Percentiles rank a stretch among this genome's conserved stretches.
These are phyloP conservation scores for Troides helena DNA, from an alignment of 2,888 invertebrate genomes.

Conservation along the genomic window DNA sequence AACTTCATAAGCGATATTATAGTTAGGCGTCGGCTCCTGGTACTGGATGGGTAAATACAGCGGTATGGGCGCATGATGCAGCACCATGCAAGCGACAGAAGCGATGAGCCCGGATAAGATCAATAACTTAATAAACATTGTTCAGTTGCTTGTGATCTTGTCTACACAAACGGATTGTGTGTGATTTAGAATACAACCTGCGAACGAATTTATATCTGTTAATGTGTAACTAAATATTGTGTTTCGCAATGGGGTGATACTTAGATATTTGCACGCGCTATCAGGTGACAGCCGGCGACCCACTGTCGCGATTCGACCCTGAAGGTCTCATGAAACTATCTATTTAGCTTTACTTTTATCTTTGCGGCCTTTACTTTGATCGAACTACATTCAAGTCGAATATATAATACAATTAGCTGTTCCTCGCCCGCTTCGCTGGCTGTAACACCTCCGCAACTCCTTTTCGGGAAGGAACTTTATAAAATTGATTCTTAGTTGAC, in stretches of 20 bases:
- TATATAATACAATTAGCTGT: too few relatives aligned
- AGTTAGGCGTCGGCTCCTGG: conserved; percentile 42
- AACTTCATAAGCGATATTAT: conserved; percentile 79
- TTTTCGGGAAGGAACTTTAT: too few relatives aligned
- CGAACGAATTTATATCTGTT: neutral
- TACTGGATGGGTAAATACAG: conserved; percentile 36
- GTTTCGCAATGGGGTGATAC: conserved; percentile 3
- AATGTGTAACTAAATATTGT: neutral
- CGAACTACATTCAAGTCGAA: too few relatives aligned
- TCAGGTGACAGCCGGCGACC: conserved; percentile 1
- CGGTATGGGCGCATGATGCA: conserved; percentile 49
- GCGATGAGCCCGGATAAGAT: conserved; percentile 48
- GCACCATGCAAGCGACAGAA: conserved; percentile 58
- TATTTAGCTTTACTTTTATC: neutral
- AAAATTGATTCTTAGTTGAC: too few relatives aligned
- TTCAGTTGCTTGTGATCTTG: neutral
- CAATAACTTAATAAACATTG: conserved; percentile 24
- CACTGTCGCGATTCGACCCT: conserved; percentile 6
- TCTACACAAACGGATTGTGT: neutral
- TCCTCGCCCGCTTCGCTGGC: too few relatives aligned
- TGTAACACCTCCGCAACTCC: too few relatives aligned
- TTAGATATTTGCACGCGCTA: neutral
- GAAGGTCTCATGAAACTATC: conserved; percentile 2
- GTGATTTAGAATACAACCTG: neutral
- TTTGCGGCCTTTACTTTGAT: neutral